Evolutionary conservation across 2,797 vertebrate species (phyloP).

Genomic region (Sphenopsis melanotis): DNA sequence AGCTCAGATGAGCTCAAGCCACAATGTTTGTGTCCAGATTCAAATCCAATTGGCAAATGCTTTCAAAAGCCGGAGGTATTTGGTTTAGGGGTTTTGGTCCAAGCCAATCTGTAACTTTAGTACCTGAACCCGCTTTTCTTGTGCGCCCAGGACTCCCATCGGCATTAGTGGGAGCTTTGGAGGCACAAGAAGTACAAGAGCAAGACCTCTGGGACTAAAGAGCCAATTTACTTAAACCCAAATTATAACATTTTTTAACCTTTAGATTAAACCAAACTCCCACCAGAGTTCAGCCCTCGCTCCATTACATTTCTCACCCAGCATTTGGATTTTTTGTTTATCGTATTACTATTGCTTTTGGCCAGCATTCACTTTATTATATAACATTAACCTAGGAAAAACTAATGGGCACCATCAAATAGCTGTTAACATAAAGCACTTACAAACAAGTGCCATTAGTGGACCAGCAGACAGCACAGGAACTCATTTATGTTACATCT

Average conservation of each 20-base stretch:
- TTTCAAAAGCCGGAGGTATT: conserved; percentile 63
- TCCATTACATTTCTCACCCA: conserved; percentile 47
- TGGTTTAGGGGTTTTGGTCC: conserved; percentile 67
- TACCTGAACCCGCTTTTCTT: conserved; percentile 60
- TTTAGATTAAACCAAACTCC: conserved; percentile 67
- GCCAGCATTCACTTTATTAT: conserved; percentile 46
- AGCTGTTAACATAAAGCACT: conserved; percentile 68
- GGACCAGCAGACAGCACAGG: conserved; percentile 50
- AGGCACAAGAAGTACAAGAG: conserved; percentile 47
- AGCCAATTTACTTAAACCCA: conserved; percentile 66
- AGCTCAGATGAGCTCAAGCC: conserved; percentile 70
- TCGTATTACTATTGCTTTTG: conserved; percentile 55
- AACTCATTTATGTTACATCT: conserved; percentile 55
- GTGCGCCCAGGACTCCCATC: conserved; percentile 50
- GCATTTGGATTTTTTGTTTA: conserved; percentile 52
- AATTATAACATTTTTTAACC: conserved; percentile 64
- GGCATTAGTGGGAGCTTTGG: conserved; percentile 63
- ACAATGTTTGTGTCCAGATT: conserved; percentile 67
- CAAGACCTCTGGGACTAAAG: conserved; percentile 52
- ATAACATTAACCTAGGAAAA: conserved; percentile 64
- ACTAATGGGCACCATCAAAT: conserved; percentile 68
- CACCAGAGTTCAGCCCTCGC: conserved; percentile 17
- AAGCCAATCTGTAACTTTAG: conserved; percentile 69
- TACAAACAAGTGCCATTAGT: conserved; percentile 68
- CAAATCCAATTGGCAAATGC: conserved; percentile 68